Evolutionary conservation across 2,888 invertebrate species (phyloP), one percentile per base, ranked within the genome.

Genomic region (Meteorus colon): DNA sequence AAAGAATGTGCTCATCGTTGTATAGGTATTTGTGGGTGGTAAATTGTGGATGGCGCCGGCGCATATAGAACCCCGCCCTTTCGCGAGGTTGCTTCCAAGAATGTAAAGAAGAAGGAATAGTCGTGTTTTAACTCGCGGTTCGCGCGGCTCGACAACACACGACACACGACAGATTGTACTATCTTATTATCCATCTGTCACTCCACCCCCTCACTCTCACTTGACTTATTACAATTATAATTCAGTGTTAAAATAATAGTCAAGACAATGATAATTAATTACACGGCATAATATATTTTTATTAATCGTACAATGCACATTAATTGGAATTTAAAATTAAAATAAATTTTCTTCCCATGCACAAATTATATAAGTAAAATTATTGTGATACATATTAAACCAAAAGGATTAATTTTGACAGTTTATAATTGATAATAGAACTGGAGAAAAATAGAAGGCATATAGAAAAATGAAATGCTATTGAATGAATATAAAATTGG

Each of bases 11-110:
- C 73, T 75, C 72, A 63, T 75, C 59, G 48, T 24, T n/a, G 68
- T 73, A 74, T 78, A 69, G 41, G 76, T 59, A 60, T 48, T 48
- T 27, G 63, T 70, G 60, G 76, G 75, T 78, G 81, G 81, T 75
- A 78, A 77, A 76, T 63, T 77, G 76, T 78, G 78, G 8, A 19
- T 55, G 5, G 87, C 85, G 88, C 85, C 83, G 85, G 88, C 88
- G 88, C 87, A 82, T 34, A 78, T 82, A 77, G 87, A 88, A 88
- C 88, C 88, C 87, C 88, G 89, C 88, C 88, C 88, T 87, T 86
- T 83, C 81, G 82, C 82, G 80, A 81, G 81, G 81, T 81, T 81
- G 79, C 81, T 82, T 81, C 81, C 79, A 80, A 80, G 82, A 79
- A 81, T 80, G 78, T 79, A 75, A 74, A 81, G 81, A 74, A 82